Conservation (phyloP, 2,797 vertebrate species). For the Cyprinella venusta region DNA sequence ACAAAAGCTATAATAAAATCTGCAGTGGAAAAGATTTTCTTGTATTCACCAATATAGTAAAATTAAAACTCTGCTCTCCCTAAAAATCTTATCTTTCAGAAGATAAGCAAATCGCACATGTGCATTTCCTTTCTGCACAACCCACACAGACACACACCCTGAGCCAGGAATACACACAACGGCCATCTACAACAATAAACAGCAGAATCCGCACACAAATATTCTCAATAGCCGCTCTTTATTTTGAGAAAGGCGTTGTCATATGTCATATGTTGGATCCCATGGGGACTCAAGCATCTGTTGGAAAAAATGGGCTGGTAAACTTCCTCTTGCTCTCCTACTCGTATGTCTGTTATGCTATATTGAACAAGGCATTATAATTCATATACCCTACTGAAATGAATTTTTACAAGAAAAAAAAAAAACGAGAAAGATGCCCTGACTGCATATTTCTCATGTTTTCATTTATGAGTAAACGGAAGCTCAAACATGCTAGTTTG, state of each 20-base stretch:
- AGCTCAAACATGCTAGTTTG: background rate
- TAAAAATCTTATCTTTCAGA: slow-evolving; percentile 41
- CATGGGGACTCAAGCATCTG: slow-evolving; percentile 17
- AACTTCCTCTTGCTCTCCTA: slow-evolving; percentile 31
- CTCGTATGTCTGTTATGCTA: background rate
- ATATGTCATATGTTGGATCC: slow-evolving; percentile 17
- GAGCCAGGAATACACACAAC: slow-evolving; percentile 39
- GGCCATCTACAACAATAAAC: slow-evolving; percentile 55
- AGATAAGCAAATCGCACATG: slow-evolving; percentile 38
- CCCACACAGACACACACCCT: slow-evolving; percentile 3
- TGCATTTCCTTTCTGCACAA: slow-evolving; percentile 32
- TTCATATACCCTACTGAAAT: background rate
- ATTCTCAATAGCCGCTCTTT: slow-evolving; percentile 50
- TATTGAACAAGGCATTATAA: slow-evolving; percentile 8
- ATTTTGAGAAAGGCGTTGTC: slow-evolving; percentile 43
- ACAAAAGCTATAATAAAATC: slow-evolving; percentile 24
- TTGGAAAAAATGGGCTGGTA: slow-evolving; percentile 17
- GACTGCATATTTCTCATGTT: background rate
- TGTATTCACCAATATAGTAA: slow-evolving; percentile 3
- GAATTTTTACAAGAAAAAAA: background rate
- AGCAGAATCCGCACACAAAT: slow-evolving; percentile 35
- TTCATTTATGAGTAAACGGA: background rate
- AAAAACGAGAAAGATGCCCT: background rate
- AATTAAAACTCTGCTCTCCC: slow-evolving; percentile 7
- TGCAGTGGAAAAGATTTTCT: slow-evolving; percentile 4